Percentiles rank a stretch among this genome's conserved stretches.
Conservation (phyloP, 2,797 vertebrate species). For the Perodicticus potto region DNA sequence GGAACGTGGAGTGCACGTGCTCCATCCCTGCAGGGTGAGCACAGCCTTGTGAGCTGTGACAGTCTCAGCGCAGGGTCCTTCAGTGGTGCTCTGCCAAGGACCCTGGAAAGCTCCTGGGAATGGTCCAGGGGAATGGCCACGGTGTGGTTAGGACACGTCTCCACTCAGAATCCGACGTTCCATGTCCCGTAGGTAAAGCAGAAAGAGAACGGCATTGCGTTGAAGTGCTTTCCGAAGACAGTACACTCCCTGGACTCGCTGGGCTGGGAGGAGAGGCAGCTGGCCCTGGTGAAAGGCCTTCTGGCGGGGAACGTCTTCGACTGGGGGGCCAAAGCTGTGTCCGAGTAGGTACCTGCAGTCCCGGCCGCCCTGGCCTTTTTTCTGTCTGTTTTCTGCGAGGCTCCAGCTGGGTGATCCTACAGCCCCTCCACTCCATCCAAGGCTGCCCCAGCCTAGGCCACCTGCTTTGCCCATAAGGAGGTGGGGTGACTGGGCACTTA, state of each 20-base stretch:
- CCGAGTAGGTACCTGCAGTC: conserved; percentile 92
- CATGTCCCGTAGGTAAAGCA: conserved; percentile 94
- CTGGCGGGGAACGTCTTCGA: conserved; percentile 99
- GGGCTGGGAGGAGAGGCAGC: conserved; percentile 97
- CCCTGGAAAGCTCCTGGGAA: background rate
- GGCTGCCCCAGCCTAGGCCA: background rate
- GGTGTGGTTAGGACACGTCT: rapidly evolving
- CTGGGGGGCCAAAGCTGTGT: conserved; percentile 99
- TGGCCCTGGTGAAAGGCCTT: conserved; percentile 95
- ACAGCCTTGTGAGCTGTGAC: too few species aligned
- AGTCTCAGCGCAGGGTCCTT: too few species aligned
- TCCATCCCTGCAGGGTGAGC: background rate
- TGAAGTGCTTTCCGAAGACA: conserved; percentile 95
- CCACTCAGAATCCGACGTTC: conserved; percentile 38
- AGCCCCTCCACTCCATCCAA: too few species aligned
- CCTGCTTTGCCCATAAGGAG: background rate
- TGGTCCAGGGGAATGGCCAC: background rate
- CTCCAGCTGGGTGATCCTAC: too few species aligned
- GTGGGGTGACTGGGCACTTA: too few species aligned
- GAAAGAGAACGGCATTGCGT: conserved; percentile 95
- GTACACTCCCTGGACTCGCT: conserved; percentile 93
- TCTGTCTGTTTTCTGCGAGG: too few species aligned
- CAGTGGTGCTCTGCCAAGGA: conserved; percentile 61
- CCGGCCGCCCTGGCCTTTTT: too few species aligned
- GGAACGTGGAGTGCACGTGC: background rate